Evolutionary conservation across 2,888 invertebrate genomes (phyloP), one percentile per base, ranked within the genome.

Genomic region (Sminthurides aquaticus): DNA sequence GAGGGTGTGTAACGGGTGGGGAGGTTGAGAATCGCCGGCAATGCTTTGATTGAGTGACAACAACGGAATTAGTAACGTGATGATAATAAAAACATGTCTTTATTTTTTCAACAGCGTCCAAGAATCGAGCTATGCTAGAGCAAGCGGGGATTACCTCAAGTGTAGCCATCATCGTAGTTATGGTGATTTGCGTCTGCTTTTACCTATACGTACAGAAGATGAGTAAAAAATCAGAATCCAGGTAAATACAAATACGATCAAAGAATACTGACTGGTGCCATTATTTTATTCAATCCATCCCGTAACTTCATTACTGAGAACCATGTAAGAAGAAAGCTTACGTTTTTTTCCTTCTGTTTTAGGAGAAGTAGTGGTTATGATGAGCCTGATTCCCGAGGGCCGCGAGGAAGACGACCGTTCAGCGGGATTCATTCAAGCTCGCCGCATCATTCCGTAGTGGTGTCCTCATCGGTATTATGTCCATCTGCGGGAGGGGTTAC

Each of bases 91-190:
- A n/a, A n/a, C n/a, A n/a, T n/a, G n/a, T n/a, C n/a, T n/a, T n/a
- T n/a, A n/a, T 67, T 67, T 69, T 65, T 67, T 65, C 79, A 80
- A 57, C 80, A 86, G 86, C 89, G 79, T 85, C 87, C 78, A 85
- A 88, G 80, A 86, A 87, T 78, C 86, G 87, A 80, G 86, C 88
- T 78, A 87, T 90, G 87, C 84, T 91, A 82, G 89, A 90, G 83
- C 90, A 88, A 77, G 91, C 91, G 77, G 88, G 89, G 79, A 90
- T 91, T 81, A 90, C 90, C 76, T 88, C 89, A 78, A 90, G 90
- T 78, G 90, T 88, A 77, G 87, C 87, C 74, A 82, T 85, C 80
- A 82, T 82, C 77, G 76, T 79, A 66, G 74, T 79, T 65, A 73
- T 79, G 60, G 78, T 79, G 64, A 77, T 79, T 66, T 75, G 79